Evolutionary conservation across 2,797 vertebrate species (phyloP).

Genomic region (Tamandua tetradactyla): DNA sequence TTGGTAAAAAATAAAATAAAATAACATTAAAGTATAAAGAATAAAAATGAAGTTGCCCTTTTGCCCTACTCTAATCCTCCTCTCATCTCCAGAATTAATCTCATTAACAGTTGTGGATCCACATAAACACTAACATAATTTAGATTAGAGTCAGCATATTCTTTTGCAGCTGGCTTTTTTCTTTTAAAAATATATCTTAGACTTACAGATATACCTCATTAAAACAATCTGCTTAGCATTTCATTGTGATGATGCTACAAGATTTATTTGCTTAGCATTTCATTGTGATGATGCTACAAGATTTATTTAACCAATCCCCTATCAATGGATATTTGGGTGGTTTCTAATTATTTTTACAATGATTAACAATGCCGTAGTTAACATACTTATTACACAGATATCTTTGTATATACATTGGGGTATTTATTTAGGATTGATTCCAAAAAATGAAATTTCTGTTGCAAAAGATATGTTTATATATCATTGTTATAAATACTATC

Average conservation of each 20-base stretch:
- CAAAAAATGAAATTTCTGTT: background rate
- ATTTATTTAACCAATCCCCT: conserved; percentile 9
- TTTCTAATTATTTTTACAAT: background rate
- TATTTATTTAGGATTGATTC: background rate
- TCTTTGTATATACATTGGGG: background rate
- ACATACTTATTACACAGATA: background rate
- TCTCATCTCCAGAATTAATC: background rate
- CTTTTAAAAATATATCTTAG: background rate
- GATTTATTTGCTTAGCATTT: conserved; percentile 19
- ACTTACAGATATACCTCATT: background rate
- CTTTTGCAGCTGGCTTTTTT: background rate
- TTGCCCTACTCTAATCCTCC: background rate
- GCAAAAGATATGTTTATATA: background rate
- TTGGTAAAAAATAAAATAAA: background rate
- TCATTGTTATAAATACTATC: background rate
- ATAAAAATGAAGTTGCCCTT: conserved; percentile 23
- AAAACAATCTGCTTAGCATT: background rate
- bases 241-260: background rate
- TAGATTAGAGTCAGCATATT: background rate
- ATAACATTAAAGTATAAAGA: background rate
- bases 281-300: background rate
- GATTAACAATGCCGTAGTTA: conserved; percentile 8
- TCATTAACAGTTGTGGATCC: background rate
- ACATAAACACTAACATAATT: background rate
- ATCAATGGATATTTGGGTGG: background rate